Evolutionary conservation across 2,113 vertebrate species (phyloP).

Genomic region (Brachypteracias leptosomus): DNA sequence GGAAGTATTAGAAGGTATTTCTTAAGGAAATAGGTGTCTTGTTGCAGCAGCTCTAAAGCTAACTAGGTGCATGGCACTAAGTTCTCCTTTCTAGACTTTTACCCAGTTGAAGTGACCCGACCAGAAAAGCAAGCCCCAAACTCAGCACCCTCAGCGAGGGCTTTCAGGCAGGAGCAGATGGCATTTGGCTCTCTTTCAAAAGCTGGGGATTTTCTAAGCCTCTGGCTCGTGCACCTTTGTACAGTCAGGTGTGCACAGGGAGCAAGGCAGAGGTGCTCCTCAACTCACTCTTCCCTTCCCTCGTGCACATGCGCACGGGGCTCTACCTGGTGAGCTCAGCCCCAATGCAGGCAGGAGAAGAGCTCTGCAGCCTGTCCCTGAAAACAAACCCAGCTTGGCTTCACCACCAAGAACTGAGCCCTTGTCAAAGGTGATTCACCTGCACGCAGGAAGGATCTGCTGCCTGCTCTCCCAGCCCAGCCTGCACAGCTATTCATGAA

Average conservation of each 20-base stretch:
- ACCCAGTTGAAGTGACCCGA: neutral
- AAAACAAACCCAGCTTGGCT: neutral
- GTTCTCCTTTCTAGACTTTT: neutral
- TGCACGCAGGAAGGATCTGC: neutral
- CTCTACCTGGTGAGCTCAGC: fast-evolving
- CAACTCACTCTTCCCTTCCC: neutral
- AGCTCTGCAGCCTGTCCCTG: neutral
- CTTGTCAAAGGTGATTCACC: neutral
- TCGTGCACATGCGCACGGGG: neutral
- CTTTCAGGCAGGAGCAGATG: constrained; percentile 39
- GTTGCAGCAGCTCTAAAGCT: neutral
- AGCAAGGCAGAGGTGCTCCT: neutral
- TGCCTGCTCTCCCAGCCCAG: neutral
- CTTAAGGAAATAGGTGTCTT: neutral
- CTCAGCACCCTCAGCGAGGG: neutral
- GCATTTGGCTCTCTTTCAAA: constrained; percentile 21
- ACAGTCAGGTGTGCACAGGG: neutral
- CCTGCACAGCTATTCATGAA: constrained; percentile 53
- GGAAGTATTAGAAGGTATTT: neutral
- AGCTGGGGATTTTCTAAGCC: neutral
- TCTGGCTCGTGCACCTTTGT: neutral
- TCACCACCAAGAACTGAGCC: neutral
- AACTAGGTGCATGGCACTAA: neutral
- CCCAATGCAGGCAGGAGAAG: neutral
- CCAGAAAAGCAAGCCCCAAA: constrained; percentile 30